These are phyloP conservation scores for Sporophila hypoxantha DNA, from an alignment of 2,113 vertebrate genomes.

Conservation along the genomic window DNA sequence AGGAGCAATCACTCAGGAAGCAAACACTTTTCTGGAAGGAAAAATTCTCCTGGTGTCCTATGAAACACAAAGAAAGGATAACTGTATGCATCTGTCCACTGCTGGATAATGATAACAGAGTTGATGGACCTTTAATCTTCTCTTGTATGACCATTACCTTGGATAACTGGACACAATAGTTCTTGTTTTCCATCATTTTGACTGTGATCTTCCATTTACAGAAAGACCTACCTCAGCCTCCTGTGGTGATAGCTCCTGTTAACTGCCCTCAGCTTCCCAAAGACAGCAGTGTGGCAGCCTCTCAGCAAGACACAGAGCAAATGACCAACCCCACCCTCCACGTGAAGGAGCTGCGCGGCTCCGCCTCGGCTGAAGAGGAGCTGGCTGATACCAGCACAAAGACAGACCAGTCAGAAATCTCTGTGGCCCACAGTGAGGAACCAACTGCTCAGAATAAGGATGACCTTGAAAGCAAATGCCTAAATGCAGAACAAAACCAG, in stretches of 20 bases:
- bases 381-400: neutral
- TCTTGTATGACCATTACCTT: neutral
- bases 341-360: neutral
- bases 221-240: conserved; percentile 79
- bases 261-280: conserved; percentile 7
- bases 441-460: neutral
- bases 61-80: neutral
- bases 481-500: conserved; percentile 23
- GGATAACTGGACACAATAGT: neutral
- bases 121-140: neutral
- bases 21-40: neutral
- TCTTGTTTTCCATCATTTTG: neutral
- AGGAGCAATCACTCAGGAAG: neutral
- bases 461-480: neutral
- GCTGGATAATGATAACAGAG: neutral
- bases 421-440: neutral
- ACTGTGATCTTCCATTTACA: conserved; percentile 30
- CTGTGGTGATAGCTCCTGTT: conserved; percentile 73
- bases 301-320: neutral
- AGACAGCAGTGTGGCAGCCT: neutral
- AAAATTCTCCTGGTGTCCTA: neutral
- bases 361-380: neutral
- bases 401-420: neutral
- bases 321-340: conserved; percentile 44
- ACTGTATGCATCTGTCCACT: neutral